Evolutionary conservation across 1,140 invertebrate species (phyloP).

Genomic region (Cephus cinctus): DNA sequence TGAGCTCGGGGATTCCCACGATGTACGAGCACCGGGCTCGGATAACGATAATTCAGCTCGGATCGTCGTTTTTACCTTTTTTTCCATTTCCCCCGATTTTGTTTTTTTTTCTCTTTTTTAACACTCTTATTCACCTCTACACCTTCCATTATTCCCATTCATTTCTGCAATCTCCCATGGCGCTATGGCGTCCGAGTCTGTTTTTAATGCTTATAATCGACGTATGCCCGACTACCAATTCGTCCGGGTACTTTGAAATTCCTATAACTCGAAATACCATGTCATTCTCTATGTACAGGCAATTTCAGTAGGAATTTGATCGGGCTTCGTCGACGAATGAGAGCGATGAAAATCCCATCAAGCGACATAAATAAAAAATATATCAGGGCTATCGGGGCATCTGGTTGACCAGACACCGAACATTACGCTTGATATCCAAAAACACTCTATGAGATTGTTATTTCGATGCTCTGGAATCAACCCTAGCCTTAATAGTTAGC

Average conservation of each 20-base stretch:
- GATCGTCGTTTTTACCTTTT: slow-evolving; percentile 33
- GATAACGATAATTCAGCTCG: slow-evolving; percentile 47
- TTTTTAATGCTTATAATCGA: no score
- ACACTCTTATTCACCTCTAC: no score
- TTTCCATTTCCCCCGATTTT: slow-evolving; percentile 6
- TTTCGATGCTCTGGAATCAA: no score
- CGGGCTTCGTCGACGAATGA: slow-evolving; percentile 31
- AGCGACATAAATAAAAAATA: slow-evolving; percentile 43
- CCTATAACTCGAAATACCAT: no score
- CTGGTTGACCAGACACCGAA: slow-evolving; percentile 43
- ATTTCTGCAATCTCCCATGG: no score
- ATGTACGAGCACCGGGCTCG: slow-evolving; percentile 25
- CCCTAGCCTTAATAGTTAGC: no score
- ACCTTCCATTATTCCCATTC: no score
- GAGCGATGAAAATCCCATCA: slow-evolving; percentile 37
- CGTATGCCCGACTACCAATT: no score
- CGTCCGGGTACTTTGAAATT: no score
- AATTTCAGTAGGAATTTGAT: neutral
- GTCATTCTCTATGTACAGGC: no score
- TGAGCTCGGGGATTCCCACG: slow-evolving; percentile 38
- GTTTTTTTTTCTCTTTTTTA: neutral
- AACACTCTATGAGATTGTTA: slow-evolving; percentile 48
- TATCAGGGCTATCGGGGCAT: slow-evolving; percentile 35
- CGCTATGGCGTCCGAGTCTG: no score
- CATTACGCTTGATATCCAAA: slow-evolving; percentile 46